These are phyloP conservation scores for Pocillopora grandis DNA, from an alignment of 92 coral and sea anemone genomes.

Conservation along the genomic window DNA sequence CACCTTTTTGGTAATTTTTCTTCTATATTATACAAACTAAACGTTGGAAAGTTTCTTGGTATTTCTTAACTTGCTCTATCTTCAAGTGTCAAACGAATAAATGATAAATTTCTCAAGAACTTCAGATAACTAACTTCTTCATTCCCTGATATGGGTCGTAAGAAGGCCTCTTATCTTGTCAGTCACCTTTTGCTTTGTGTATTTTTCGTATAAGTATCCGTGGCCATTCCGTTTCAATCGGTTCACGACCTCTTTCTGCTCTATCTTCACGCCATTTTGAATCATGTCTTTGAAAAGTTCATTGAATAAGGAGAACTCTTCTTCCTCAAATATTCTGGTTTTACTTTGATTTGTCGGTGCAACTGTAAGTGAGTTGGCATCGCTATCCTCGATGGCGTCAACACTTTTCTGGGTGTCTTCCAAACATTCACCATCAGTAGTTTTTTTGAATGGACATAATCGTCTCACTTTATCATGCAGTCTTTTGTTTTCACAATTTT, in stretches of 20 bases:
- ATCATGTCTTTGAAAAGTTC: constrained; percentile 20
- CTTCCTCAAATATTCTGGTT: constrained; percentile 10
- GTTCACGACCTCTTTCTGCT: neutral
- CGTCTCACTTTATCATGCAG: constrained; percentile 4
- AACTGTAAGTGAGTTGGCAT: neutral
- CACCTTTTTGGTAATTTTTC: neutral
- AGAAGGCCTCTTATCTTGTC: constrained; percentile 27
- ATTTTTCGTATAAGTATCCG: neutral
- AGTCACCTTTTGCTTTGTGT: neutral
- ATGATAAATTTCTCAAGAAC: no score
- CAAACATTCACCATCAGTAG: neutral
- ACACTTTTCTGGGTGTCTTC: neutral
- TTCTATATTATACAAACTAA: neutral
- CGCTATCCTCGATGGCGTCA: neutral
- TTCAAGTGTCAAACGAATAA: no score
- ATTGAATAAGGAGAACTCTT: neutral
- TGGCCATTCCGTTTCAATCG: neutral
- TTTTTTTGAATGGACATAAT: neutral
- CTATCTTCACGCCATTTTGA: neutral
- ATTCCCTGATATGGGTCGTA: neutral
- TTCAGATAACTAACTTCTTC: constrained; percentile 6
- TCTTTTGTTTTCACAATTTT: neutral
- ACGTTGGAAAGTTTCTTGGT: neutral
- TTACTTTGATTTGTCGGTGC: constrained; percentile 11
- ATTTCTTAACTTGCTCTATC: no score